Percentiles rank a stretch among this genome's conserved stretches.
Evolutionary conservation across 2,888 invertebrate genomes (phyloP).

Genomic region (Pycnomerus fuliginosus): DNA sequence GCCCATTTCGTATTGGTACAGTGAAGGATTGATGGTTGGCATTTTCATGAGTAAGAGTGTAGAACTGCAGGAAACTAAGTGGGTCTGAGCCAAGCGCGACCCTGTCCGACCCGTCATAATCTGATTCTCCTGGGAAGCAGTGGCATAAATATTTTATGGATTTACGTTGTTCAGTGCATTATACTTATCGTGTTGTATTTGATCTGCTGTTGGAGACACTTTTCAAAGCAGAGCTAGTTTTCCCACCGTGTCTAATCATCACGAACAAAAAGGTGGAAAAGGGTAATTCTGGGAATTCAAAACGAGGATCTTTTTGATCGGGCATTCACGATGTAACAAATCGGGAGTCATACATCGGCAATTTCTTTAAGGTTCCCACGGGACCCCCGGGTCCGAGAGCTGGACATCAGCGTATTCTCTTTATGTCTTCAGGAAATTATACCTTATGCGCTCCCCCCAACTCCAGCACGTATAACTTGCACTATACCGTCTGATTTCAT

Average conservation of each 20-base stretch:
- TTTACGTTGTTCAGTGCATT: slow-evolving; percentile 55
- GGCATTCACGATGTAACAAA: slow-evolving; percentile 47
- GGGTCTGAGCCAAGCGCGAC: no score
- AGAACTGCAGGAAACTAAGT: no score
- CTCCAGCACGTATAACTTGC: slow-evolving; percentile 40
- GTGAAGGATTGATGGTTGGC: no score
- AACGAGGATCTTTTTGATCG: slow-evolving; percentile 39
- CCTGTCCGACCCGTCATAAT: slow-evolving; percentile 49
- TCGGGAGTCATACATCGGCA: slow-evolving; percentile 53
- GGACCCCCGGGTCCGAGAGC: slow-evolving; percentile 42
- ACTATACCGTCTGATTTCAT: slow-evolving; percentile 41
- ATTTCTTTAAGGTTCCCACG: slow-evolving; percentile 53
- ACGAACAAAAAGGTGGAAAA: no score
- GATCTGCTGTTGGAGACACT: slow-evolving; percentile 46
- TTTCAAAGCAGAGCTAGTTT: slow-evolving; percentile 30
- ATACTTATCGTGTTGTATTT: slow-evolving; percentile 54
- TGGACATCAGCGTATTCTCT: slow-evolving; percentile 54
- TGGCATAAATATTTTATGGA: slow-evolving; percentile 55
- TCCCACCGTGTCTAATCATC: slow-evolving; percentile 17
- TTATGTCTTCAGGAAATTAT: slow-evolving; percentile 53
- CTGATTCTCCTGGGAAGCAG: slow-evolving; percentile 49
- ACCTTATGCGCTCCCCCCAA: slow-evolving; percentile 48
- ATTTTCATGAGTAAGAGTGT: no score
- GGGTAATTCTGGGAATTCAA: slow-evolving; percentile 13
- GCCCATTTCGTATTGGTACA: no score